Evolutionary conservation across 2,113 vertebrate species (phyloP), one percentile per base, ranked within the genome.

Genomic region (Entomyzon cyanotis): DNA sequence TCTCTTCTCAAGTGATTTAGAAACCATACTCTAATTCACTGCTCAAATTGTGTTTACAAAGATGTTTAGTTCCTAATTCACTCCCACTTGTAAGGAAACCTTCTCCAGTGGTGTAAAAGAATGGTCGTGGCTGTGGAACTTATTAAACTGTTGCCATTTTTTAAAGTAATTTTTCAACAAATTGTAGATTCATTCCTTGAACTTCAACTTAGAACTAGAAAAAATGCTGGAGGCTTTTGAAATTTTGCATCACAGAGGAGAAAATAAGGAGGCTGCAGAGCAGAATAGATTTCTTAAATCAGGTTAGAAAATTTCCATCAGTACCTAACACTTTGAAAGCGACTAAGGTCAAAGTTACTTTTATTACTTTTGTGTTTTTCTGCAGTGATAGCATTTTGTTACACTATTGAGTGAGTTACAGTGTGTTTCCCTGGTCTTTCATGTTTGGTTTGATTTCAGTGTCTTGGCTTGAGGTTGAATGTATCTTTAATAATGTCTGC

Each of bases 351-450:
- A 0, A 83, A 96, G 78, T 77, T 90, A 83, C 75, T 93, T 93
- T 85, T 95, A 93, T 95, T 93, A 77, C 62, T 86, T 85, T 23
- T 69, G 22, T 83, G 53, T 2, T 85, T 87, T 96, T 93, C 75
- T 96, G 75, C 85, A 91, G 41, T 83, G 70, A 65, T 94, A 90
- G 62, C 78, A 62, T 85, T 94, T 94, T 93, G 79, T 80, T 80
- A 65, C 21, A 19, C 23, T 93, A 23, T 33, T 91, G 90, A 94
- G 41, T 10, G 20, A 88, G 63, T 93, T 93, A 93, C 25, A 64
- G 17, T 39, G 10, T 82, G 31, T 88, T 93, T 85, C 65, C 12
- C 31, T 49, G 8, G n/a, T 76, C 78, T 87, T 82, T 91, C 83
- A 71, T 55, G 47, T 84, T 92, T 87, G 30, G 69, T 87, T 94